Percentiles rank a stretch among this genome's conserved stretches.
phyloP scores from a whole-genome alignment of 2,888 invertebrate genomes.

The Acanthoscelides obtectus region DNA sequence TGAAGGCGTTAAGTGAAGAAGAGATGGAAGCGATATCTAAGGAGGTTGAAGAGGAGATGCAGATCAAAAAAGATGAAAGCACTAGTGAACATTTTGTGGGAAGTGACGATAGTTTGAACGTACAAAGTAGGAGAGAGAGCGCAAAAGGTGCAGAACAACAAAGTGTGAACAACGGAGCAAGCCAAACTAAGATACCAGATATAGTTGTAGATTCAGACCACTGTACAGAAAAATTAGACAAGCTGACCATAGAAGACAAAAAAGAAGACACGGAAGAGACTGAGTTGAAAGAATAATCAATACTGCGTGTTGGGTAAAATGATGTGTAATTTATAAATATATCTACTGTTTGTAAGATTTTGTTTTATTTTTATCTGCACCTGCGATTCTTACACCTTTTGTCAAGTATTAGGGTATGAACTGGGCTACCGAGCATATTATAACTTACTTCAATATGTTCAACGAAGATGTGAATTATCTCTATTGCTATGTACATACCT shows the following conservation, averaged over 20 bases:
- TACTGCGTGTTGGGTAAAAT: no score
- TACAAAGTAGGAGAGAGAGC: neutral
- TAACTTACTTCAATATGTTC: constrained; percentile 35
- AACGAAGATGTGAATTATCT: constrained; percentile 36
- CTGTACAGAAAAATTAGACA: no score
- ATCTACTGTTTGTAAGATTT: no score
- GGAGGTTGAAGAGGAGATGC: constrained; percentile 16
- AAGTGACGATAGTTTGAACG: neutral
- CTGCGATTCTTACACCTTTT: constrained; percentile 39
- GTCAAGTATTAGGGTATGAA: constrained; percentile 37
- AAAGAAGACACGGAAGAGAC: no score
- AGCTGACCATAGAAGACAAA: no score
- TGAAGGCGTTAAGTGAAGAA: constrained; percentile 9
- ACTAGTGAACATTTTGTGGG: neutral
- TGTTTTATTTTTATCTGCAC: no score
- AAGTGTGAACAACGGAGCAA: no score
- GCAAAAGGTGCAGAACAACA: neutral
- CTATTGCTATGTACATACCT: constrained; percentile 36
- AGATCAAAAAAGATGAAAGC: neutral
- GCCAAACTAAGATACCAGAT: no score
- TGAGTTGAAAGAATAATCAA: no score
- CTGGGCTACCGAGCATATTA: constrained; percentile 36
- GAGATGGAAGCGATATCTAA: constrained; percentile 22
- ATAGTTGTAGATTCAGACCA: no score
- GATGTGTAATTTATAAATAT: no score